Percentiles rank a stretch among this genome's conserved stretches.
Evolutionary conservation across 2,113 vertebrate genomes (phyloP).

Genomic region (Hemiscyllium ocellatum): DNA sequence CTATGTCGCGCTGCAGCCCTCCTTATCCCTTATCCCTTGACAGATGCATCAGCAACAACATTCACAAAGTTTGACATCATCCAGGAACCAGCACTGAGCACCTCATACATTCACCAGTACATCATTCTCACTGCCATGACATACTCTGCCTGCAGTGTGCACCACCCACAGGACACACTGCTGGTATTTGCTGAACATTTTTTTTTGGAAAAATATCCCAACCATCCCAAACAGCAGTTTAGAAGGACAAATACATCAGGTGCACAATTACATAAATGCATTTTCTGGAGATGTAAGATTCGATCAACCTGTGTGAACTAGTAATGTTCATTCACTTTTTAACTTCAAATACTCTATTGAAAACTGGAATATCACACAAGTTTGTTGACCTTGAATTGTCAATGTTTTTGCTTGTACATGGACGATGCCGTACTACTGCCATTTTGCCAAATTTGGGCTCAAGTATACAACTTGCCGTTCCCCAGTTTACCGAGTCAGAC

Average conservation of each 20-base stretch:
- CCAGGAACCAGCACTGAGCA: background rate
- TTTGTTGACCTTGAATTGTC: background rate
- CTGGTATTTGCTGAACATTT: background rate
- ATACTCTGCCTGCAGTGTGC: background rate
- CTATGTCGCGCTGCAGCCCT: too few species aligned
- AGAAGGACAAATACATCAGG: background rate
- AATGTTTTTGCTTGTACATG: background rate
- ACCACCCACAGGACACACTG: background rate
- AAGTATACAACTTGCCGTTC: too few species aligned
- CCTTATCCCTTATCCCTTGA: too few species aligned
- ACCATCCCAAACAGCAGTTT: background rate
- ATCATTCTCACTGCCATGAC: background rate
- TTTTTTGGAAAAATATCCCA: background rate
- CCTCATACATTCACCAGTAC: background rate
- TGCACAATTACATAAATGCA: background rate
- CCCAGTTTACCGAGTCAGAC: background rate
- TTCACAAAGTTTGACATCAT: too few species aligned
- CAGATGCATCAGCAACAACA: too few species aligned
- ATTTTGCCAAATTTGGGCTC: background rate
- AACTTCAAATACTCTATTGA: background rate
- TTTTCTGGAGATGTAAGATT: background rate
- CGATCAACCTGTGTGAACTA: background rate
- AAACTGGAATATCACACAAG: background rate
- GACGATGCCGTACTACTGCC: background rate
- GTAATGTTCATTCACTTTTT: background rate